phyloP scores from a whole-genome alignment of 2,113 vertebrate genomes.

The Nematolebias whitei region DNA sequence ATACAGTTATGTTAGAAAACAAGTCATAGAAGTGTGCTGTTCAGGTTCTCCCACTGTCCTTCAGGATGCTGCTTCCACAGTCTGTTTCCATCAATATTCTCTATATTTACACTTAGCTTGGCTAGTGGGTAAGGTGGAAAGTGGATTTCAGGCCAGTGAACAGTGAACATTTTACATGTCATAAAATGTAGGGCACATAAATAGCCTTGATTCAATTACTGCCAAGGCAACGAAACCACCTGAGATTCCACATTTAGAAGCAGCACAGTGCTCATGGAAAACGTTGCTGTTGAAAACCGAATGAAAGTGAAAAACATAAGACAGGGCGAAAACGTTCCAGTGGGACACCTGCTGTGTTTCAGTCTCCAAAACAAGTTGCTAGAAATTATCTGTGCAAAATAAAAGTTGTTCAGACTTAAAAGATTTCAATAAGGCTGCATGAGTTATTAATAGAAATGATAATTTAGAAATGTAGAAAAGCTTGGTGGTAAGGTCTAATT shows the following conservation, averaged over 20 bases:
- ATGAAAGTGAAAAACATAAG: conserved; percentile 37
- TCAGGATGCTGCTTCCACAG: conserved; percentile 60
- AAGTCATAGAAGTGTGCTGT: conserved; percentile 42
- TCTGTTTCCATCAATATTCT: conserved; percentile 70
- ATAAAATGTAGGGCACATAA: conserved; percentile 69
- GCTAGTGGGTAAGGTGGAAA: conserved; percentile 44
- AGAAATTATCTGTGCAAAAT: background rate
- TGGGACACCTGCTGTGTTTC: conserved; percentile 7
- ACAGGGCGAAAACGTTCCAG: conserved; percentile 17
- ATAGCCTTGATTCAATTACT: conserved; percentile 70
- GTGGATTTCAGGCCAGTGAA: conserved; percentile 72
- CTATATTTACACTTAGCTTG: conserved; percentile 72
- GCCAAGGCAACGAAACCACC: conserved; percentile 59
- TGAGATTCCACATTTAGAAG: conserved; percentile 65
- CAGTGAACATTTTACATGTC: conserved; percentile 71
- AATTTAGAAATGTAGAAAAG: conserved; percentile 6
- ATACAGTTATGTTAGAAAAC: conserved; percentile 39
- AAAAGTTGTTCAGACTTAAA: conserved; percentile 5
- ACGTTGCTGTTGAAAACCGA: conserved; percentile 26
- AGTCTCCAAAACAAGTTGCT: conserved; percentile 7
- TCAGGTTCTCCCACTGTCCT: conserved; percentile 22
- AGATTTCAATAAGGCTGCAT: background rate
- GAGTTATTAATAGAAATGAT: conserved; percentile 2
- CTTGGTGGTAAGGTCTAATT: conserved; percentile 28
- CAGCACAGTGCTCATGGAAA: conserved; percentile 39